Percentiles rank a stretch among this genome's conserved stretches.
phyloP scores from a whole-genome alignment of 2,113 vertebrate species.

The Thamnophis sirtalis region DNA sequence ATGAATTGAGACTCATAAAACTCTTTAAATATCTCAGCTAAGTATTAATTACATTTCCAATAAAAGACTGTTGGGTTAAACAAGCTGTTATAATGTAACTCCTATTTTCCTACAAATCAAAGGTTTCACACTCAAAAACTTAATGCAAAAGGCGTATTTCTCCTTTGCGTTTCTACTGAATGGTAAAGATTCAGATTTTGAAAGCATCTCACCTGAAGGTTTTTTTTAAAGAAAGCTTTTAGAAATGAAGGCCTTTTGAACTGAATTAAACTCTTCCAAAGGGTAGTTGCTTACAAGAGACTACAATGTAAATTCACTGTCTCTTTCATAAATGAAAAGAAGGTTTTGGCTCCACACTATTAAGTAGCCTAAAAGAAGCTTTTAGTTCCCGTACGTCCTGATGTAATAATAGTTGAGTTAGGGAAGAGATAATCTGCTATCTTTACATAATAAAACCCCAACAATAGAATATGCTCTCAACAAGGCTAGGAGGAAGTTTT shows the following conservation, averaged over 20 bases:
- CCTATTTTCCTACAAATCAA: slow-evolving; percentile 21
- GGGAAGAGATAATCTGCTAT: slow-evolving; percentile 53
- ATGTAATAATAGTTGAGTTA: slow-evolving; percentile 41
- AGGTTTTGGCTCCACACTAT: slow-evolving; percentile 46
- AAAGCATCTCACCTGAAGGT: slow-evolving; percentile 17
- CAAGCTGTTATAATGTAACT: slow-evolving; percentile 12
- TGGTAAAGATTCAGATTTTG: slow-evolving; percentile 22
- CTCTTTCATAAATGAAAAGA: slow-evolving; percentile 57
- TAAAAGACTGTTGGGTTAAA: slow-evolving; percentile 25
- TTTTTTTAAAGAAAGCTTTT: slow-evolving; percentile 26
- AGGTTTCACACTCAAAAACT: slow-evolving; percentile 33
- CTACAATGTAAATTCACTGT: slow-evolving; percentile 50
- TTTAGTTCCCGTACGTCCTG: slow-evolving; percentile 62
- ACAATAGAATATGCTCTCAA: slow-evolving; percentile 38
- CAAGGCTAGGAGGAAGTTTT: slow-evolving; percentile 45
- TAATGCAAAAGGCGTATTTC: slow-evolving; percentile 12
- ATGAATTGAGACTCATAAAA: background rate
- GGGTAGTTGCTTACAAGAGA: slow-evolving; percentile 43
- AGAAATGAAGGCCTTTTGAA: slow-evolving; percentile 40
- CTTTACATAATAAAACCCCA: slow-evolving; percentile 49
- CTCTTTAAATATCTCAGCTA: slow-evolving; percentile 25
- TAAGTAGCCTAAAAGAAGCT: slow-evolving; percentile 62
- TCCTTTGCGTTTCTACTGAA: slow-evolving; percentile 17
- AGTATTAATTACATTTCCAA: slow-evolving; percentile 28
- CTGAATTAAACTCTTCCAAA: slow-evolving; percentile 53